These are phyloP conservation scores for Antedon mediterranea DNA, from an alignment of 53 echinoderm and acorn worm genomes.

Conservation along the genomic window DNA sequence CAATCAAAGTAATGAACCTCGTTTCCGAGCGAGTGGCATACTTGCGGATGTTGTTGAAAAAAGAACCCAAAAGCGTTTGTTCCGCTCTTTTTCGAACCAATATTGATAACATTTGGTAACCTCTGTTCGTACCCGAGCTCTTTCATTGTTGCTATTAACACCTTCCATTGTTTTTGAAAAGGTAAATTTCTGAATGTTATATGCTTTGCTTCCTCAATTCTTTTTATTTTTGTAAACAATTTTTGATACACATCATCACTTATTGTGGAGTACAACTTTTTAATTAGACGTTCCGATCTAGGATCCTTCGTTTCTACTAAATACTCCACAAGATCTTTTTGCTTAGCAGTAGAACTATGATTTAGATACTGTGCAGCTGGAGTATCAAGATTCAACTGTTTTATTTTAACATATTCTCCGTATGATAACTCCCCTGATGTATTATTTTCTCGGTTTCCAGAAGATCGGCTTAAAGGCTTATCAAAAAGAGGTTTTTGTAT, in stretches of 20 bases:
- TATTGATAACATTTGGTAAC: slow-evolving; percentile 54
- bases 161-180: slow-evolving; percentile 36
- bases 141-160: slow-evolving; percentile 18
- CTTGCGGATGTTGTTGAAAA: slow-evolving; percentile 58
- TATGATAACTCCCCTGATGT: background rate
- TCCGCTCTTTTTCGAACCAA: slow-evolving; percentile 91
- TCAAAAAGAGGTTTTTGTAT: too few species aligned
- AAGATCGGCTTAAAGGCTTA: too few species aligned
- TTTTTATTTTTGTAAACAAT: background rate
- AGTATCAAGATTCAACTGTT: background rate
- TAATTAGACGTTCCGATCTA: background rate
- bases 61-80: slow-evolving; percentile 85
- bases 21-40: slow-evolving; percentile 65
- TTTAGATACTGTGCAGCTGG: background rate
- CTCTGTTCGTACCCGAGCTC: slow-evolving; percentile 38
- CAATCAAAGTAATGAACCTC: slow-evolving; percentile 89
- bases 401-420: background rate
- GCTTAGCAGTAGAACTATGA: background rate
- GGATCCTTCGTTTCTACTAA: background rate
- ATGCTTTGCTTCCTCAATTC: background rate
- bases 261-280: background rate
- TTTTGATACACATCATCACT: background rate
- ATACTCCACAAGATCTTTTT: background rate
- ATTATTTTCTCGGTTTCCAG: background rate
- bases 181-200: slow-evolving; percentile 9